These are phyloP conservation scores for Asobara japonica DNA, from an alignment of 1,140 invertebrate genomes.

Conservation along the genomic window DNA sequence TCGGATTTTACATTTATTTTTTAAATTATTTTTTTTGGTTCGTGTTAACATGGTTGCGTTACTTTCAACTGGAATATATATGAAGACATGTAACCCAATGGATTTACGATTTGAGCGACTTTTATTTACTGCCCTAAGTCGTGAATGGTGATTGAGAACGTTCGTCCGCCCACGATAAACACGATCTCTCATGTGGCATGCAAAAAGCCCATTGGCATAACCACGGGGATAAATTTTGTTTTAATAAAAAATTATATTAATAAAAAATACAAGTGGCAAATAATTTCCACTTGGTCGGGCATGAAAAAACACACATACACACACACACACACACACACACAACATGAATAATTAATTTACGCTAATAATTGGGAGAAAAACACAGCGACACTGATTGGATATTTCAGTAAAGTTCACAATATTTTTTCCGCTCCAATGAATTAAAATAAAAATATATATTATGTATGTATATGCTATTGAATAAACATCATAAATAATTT, in stretches of 20 bases:
- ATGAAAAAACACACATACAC: neutral
- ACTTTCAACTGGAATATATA: constrained; percentile 13
- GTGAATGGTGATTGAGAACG: constrained; percentile 13
- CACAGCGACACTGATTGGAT: neutral
- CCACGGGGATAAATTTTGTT: neutral
- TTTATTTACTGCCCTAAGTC: constrained; percentile 28
- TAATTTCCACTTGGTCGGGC: neutral
- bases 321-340: too few relatives aligned
- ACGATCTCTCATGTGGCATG: neutral
- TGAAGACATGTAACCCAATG: constrained; percentile 1
- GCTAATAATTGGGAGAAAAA: neutral
- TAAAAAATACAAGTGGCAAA: neutral
- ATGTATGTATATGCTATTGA: neutral
- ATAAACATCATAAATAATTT: neutral
- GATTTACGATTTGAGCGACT: constrained; percentile 30
- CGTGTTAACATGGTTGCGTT: neutral
- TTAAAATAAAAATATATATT: neutral
- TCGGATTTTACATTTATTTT: neutral
- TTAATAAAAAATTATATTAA: neutral
- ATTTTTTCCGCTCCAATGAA: neutral
- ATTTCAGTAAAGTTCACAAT: neutral
- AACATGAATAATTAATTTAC: neutral
- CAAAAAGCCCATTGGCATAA: constrained; percentile 16
- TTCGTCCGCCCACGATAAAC: constrained; percentile 21
- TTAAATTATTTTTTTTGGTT: neutral